These are phyloP conservation scores for Chelonoidis abingdonii DNA, from an alignment of 2,113 vertebrate genomes.

Conservation along the genomic window DNA sequence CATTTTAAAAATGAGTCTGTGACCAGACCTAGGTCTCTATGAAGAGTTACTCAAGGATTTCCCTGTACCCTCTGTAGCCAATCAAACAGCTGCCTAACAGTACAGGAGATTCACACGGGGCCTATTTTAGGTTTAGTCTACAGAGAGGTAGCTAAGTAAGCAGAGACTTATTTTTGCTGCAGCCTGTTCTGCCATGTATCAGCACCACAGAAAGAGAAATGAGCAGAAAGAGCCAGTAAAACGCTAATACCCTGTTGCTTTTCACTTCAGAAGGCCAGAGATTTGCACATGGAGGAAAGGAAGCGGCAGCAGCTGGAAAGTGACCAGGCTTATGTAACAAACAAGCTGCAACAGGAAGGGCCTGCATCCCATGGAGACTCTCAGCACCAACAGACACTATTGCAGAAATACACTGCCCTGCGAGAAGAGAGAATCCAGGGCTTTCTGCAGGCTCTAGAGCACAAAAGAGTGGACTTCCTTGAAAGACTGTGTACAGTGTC, in stretches of 20 bases:
- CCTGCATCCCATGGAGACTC: slow-evolving; percentile 72
- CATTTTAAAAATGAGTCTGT: background rate
- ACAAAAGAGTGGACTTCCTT: slow-evolving; percentile 88
- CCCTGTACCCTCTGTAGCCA: background rate
- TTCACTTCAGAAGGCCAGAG: slow-evolving; percentile 88
- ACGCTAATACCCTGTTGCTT: slow-evolving; percentile 31
- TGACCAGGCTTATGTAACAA: slow-evolving; percentile 85
- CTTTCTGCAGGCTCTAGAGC: slow-evolving; percentile 89
- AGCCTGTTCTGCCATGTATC: background rate
- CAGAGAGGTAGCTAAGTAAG: background rate
- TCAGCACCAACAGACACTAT: slow-evolving; percentile 77
- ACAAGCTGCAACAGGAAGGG: slow-evolving; percentile 87
- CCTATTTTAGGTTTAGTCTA: background rate
- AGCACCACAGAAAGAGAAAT: background rate
- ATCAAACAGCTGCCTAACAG: background rate
- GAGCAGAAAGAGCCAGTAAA: background rate
- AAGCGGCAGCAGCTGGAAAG: slow-evolving; percentile 87
- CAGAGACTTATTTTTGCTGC: background rate
- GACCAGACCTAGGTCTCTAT: background rate
- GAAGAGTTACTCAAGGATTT: background rate
- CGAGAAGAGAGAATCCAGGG: slow-evolving; percentile 89
- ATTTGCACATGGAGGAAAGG: slow-evolving; percentile 87
- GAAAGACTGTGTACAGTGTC: slow-evolving; percentile 75
- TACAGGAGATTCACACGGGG: background rate
- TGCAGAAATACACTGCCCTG: slow-evolving; percentile 82